These are phyloP conservation scores for Rhinogobio ventralis DNA, from an alignment of 2,797 vertebrate species.

Conservation along the genomic window DNA sequence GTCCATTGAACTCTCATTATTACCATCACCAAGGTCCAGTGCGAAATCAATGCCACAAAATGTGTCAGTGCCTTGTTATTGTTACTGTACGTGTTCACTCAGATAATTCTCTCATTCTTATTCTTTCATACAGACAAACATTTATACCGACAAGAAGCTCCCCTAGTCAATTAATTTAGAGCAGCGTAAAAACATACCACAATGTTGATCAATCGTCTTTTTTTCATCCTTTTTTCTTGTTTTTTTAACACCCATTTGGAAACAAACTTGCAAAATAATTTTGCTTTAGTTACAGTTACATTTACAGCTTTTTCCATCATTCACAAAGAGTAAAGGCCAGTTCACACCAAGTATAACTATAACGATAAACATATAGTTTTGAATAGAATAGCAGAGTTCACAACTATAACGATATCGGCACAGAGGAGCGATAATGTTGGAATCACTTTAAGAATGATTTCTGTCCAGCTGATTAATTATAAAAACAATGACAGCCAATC, in stretches of 20 bases:
- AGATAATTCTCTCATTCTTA: conserved; percentile 12
- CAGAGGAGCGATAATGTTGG: background rate
- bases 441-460: background rate
- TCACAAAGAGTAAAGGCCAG: conserved; percentile 28
- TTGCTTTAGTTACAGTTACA: conserved; percentile 46
- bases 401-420: background rate
- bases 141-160: conserved; percentile 36
- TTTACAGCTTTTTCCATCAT: conserved; percentile 35
- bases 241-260: conserved; percentile 66
- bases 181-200: conserved; percentile 52
- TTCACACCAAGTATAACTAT: background rate
- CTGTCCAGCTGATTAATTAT: background rate
- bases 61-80: conserved; percentile 20
- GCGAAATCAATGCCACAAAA: background rate
- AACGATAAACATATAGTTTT: background rate
- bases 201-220: conserved; percentile 30
- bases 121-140: conserved; percentile 45
- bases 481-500: background rate
- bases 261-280: conserved; percentile 47
- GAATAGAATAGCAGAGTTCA: background rate
- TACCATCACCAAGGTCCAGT: background rate
- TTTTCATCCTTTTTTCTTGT: conserved; percentile 31
- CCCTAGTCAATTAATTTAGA: conserved; percentile 41
- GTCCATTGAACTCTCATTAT: background rate
- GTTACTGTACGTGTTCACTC: conserved; percentile 13